phyloP scores from a whole-genome alignment of 2,888 invertebrate species.

The Furcula furcula region DNA sequence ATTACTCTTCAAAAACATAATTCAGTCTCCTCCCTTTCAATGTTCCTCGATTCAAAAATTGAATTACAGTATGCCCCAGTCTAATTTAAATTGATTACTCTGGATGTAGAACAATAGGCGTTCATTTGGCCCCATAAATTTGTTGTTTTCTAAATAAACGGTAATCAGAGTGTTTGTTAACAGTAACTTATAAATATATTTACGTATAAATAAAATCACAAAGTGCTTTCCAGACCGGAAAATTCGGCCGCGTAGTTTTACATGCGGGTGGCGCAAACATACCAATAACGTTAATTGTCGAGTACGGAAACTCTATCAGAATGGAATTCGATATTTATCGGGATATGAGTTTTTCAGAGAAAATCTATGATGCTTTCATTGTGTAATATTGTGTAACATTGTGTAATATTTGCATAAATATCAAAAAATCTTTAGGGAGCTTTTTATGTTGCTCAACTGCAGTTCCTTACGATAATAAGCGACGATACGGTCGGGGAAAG shows the following conservation, averaged over 20 bases:
- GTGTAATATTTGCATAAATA: no score
- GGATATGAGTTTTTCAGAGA: no score
- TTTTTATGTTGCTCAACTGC: no score
- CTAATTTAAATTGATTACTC: constrained; percentile 50
- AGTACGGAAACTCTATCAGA: constrained; percentile 30
- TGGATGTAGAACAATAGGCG: constrained; percentile 48
- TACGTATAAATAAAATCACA: constrained; percentile 60
- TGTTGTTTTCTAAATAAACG: constrained; percentile 37
- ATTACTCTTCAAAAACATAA: constrained; percentile 1
- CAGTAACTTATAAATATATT: constrained; percentile 34
- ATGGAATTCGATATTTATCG: background rate
- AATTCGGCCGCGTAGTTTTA: constrained; percentile 66
- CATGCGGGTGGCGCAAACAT: constrained; percentile 69
- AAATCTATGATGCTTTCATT: no score
- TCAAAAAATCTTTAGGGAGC: no score
- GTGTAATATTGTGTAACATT: no score
- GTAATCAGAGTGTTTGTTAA: constrained; percentile 30
- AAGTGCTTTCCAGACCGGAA: constrained; percentile 70
- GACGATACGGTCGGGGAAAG: no score
- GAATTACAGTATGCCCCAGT: constrained; percentile 33
- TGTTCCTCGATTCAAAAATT: constrained; percentile 32
- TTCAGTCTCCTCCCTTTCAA: constrained; percentile 17
- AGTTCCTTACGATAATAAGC: no score
- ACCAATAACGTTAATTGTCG: constrained; percentile 32
- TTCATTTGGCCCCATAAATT: constrained; percentile 47